Percentiles rank a stretch among this genome's conserved stretches.
These are phyloP conservation scores for Metaphire vulgaris DNA, from an alignment of 1,140 invertebrate genomes.

Conservation along the genomic window DNA sequence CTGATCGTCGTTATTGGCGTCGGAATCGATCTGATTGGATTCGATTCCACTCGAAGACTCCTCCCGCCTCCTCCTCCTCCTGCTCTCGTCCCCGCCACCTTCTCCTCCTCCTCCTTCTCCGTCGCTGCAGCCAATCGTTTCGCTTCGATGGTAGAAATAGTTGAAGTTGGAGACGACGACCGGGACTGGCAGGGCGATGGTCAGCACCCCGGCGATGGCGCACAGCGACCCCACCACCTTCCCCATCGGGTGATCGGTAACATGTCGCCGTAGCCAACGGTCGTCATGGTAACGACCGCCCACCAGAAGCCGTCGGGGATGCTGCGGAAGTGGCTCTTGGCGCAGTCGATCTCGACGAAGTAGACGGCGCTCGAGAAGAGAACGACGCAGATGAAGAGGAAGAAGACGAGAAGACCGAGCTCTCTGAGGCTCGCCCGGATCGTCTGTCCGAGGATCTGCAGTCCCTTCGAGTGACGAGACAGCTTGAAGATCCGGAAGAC, in stretches of 20 bases:
- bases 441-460: slow-evolving; percentile 65
- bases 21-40: too few species aligned
- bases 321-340: slow-evolving; percentile 91
- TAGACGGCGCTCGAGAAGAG: slow-evolving; percentile 96
- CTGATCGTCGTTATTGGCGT: too few species aligned
- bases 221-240: slow-evolving; percentile 97
- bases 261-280: slow-evolving; percentile 96
- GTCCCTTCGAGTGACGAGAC: slow-evolving; percentile 53
- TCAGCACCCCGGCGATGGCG: slow-evolving; percentile 90
- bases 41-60: too few species aligned
- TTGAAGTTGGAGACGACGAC: slow-evolving; percentile 99
- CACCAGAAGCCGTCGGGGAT: slow-evolving; percentile 66
- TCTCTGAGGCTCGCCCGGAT: slow-evolving; percentile 99
- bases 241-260: slow-evolving; percentile 90
- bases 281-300: slow-evolving; percentile 92
- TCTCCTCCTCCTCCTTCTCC: slow-evolving; percentile 55
- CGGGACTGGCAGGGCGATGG: slow-evolving; percentile 77
- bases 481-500: slow-evolving; percentile 54
- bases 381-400: slow-evolving; percentile 91
- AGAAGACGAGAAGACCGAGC: slow-evolving; percentile 98
- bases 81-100: too few species aligned
- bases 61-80: too few species aligned
- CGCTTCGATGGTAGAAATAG: slow-evolving; percentile 92
- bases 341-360: slow-evolving; percentile 93
- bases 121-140: not conserved